phyloP scores from a whole-genome alignment of 2,888 invertebrate genomes.

The Drosophila birchii region DNA sequence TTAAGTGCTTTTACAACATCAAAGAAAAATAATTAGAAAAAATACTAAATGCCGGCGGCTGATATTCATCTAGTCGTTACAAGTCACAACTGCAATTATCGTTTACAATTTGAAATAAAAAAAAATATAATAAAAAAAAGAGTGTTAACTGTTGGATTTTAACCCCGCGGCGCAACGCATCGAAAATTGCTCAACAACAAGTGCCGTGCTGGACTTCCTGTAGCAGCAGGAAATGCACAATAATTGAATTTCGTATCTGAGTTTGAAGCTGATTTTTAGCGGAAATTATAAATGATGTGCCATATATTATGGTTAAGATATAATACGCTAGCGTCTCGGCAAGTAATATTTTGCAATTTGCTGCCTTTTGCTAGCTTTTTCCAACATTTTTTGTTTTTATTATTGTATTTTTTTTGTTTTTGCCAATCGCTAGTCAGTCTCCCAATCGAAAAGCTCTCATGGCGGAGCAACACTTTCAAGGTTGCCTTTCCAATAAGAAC shows the following conservation, averaged over 20 bases:
- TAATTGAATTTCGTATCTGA: conserved; percentile 60
- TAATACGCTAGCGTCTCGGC: conserved; percentile 13
- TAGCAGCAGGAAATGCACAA: conserved; percentile 67
- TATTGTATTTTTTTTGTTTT: not conserved
- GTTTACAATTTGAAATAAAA: conserved; percentile 4
- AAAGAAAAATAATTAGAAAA: not conserved
- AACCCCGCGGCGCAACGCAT: conserved; percentile 20
- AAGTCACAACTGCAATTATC: conserved; percentile 3
- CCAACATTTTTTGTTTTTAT: not conserved
- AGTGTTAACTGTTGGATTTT: conserved; percentile 18
- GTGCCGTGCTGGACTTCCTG: conserved; percentile 30
- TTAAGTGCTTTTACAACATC: not conserved
- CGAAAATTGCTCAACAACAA: conserved; percentile 35
- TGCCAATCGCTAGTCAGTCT: conserved; percentile 34
- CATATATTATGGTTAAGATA: conserved; percentile 59
- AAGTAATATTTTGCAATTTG: conserved; percentile 39
- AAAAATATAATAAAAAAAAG: not conserved
- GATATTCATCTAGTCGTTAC: not conserved
- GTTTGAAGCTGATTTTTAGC: conserved; percentile 60
- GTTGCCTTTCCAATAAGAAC: conserved; percentile 76
- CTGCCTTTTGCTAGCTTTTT: conserved; percentile 23
- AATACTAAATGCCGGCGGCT: not conserved
- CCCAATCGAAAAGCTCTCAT: conserved; percentile 59
- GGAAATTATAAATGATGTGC: conserved; percentile 78
- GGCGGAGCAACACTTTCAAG: conserved; percentile 65